A percentile compares a stretch with the other conserved stretches of the same genome.
phyloP scores from a whole-genome alignment of 2,888 invertebrate species.

The Euzophera pinguis region DNA sequence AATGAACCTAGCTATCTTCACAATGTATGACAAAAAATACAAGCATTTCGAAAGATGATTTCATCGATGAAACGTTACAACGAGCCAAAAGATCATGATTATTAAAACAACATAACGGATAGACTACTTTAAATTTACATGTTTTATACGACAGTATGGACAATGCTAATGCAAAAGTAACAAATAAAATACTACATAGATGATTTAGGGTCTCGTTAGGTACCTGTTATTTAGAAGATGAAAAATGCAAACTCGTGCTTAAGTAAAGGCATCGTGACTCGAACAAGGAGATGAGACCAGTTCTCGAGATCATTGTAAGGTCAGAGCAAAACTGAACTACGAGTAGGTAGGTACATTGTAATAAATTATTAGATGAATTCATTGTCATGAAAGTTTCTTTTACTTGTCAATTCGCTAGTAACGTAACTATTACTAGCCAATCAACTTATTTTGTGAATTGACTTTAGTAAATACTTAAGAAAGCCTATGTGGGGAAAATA shows the following conservation, averaged over 20 bases:
- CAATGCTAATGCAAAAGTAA: background rate
- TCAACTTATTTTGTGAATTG: background rate
- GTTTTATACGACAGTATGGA: background rate
- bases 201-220: conserved; percentile 5
- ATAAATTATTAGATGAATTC: conserved; percentile 2
- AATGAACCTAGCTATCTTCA: background rate
- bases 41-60: background rate
- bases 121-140: background rate
- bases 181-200: background rate
- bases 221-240: background rate
- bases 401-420: too few species aligned
- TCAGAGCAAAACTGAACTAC: conserved; percentile 11
- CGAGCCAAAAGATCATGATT: too few species aligned
- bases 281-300: conserved; percentile 14
- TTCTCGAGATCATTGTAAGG: conserved; percentile 16
- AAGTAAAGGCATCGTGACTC: conserved; percentile 11
- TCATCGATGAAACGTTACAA: background rate
- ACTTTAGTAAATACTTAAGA: too few species aligned
- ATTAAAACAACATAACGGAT: too few species aligned
- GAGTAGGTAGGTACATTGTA: background rate
- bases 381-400: background rate
- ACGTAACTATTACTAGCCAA: too few species aligned
- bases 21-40: background rate
- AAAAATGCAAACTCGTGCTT: background rate
- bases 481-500: too few species aligned